These are phyloP conservation scores for Eciton burchellii DNA, from an alignment of 1,140 invertebrate genomes.

Conservation along the genomic window DNA sequence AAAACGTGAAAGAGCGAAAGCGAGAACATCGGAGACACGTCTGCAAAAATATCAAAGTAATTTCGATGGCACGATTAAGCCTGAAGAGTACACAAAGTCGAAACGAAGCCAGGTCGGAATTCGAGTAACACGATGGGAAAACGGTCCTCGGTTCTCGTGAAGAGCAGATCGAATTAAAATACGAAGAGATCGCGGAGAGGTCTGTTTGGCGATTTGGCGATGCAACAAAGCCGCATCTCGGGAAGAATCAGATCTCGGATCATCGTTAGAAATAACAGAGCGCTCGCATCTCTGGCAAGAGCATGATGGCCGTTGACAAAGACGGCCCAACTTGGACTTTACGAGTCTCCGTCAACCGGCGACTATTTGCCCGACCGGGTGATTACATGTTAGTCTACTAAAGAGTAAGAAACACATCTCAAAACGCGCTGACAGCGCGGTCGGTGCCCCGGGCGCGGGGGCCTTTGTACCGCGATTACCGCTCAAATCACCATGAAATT, in stretches of 20 bases:
- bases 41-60: too few species aligned
- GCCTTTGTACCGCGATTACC: slow-evolving; percentile 82
- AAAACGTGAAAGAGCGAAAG: too few species aligned
- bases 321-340: slow-evolving; percentile 41
- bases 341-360: slow-evolving; percentile 46
- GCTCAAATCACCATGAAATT: slow-evolving; percentile 83
- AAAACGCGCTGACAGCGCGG: slow-evolving; percentile 74
- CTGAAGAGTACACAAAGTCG: neutral
- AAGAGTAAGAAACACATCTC: slow-evolving; percentile 59
- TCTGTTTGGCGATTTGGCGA: neutral
- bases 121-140: too few species aligned
- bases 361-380: slow-evolving; percentile 76
- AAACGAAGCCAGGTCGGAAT: too few species aligned
- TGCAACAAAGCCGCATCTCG: slow-evolving; percentile 9
- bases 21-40: too few species aligned
- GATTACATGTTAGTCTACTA: slow-evolving; percentile 75
- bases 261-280: slow-evolving; percentile 75
- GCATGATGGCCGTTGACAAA: slow-evolving; percentile 70
- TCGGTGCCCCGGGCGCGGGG: slow-evolving; percentile 56
- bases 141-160: too few species aligned
- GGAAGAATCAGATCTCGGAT: slow-evolving; percentile 62
- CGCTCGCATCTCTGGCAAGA: slow-evolving; percentile 26
- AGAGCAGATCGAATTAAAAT: neutral
- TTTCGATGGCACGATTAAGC: too few species aligned
- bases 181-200: neutral